Conservation (phyloP, 2,797 vertebrate species). For the Neostethus bicornis region DNA sequence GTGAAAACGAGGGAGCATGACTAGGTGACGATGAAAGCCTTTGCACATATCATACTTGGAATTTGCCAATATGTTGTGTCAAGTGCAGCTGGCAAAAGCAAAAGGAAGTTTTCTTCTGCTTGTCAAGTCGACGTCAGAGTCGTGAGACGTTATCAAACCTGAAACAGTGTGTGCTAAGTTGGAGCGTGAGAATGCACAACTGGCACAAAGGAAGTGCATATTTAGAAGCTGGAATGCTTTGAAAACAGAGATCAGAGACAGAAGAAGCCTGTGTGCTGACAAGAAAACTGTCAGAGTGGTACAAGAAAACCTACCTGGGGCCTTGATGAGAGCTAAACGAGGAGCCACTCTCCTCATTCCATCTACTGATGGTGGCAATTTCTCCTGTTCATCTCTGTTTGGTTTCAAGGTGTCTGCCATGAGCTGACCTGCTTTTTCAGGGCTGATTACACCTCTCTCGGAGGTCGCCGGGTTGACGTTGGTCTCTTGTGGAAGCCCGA, state of each 20-base stretch:
- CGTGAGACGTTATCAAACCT: conserved; percentile 42
- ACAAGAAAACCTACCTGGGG: conserved; percentile 62
- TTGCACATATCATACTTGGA: conserved; percentile 40
- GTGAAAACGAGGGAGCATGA: conserved; percentile 52
- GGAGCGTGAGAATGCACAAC: conserved; percentile 27
- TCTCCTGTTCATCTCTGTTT: conserved; percentile 20
- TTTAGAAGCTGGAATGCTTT: conserved; percentile 54
- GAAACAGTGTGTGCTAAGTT: conserved; percentile 31
- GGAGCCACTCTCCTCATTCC: conserved; percentile 47
- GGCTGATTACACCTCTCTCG: conserved; percentile 30
- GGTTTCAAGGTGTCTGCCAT: conserved; percentile 26
- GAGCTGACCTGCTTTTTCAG: conserved; percentile 30
- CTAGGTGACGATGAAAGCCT: conserved; percentile 35
- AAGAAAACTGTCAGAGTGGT: conserved; percentile 38
- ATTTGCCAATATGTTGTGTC: conserved; percentile 34
- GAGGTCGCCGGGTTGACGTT: conserved; percentile 27
- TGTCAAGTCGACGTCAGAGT: conserved; percentile 59
- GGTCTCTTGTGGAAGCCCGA: conserved; percentile 47
- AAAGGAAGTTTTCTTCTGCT: conserved; percentile 33
- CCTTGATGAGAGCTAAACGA: conserved; percentile 73
- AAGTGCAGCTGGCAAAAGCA: conserved; percentile 38
- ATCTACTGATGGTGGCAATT: conserved; percentile 10
- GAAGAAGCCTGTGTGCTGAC: conserved; percentile 47
- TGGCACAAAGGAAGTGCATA: conserved; percentile 47
- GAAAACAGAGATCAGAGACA: conserved; percentile 59